phyloP scores from a whole-genome alignment of 2,797 vertebrate genomes.

The Pampus argenteus region DNA sequence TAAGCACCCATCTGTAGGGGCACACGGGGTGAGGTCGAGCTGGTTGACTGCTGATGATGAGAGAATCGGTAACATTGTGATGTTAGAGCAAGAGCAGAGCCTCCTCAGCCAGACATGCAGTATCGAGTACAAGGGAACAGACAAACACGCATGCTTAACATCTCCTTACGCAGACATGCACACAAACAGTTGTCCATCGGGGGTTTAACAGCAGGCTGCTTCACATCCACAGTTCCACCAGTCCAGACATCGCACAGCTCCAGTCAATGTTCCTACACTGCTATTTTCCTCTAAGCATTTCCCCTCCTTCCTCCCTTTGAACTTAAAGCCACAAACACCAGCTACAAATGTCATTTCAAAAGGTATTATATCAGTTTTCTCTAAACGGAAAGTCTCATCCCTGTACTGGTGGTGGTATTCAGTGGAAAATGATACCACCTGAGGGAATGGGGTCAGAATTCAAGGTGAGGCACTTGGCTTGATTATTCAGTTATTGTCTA shows the following conservation, averaged over 20 bases:
- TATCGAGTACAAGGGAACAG: conserved; percentile 2
- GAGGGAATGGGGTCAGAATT: conserved; percentile 17
- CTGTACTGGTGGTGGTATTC: conserved; percentile 9
- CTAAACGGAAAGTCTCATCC: conserved; percentile 9
- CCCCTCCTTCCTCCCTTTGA: not conserved
- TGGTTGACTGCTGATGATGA: conserved; percentile 24
- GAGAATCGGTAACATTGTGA: conserved; percentile 25
- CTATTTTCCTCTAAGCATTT: not conserved
- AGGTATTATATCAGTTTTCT: conserved; percentile 25
- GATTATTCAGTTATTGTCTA: conserved; percentile 47
- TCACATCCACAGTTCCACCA: not conserved
- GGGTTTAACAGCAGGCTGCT: not conserved
- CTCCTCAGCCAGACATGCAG: conserved; percentile 1
- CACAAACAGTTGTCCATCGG: not conserved
- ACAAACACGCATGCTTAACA: not conserved
- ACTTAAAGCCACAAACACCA: not conserved
- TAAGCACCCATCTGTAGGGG: conserved; percentile 61
- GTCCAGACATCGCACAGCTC: not conserved
- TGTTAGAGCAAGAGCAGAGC: conserved; percentile 13
- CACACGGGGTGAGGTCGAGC: conserved; percentile 27
- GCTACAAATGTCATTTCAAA: conserved; percentile 31
- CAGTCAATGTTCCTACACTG: not conserved
- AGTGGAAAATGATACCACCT: conserved; percentile 34
- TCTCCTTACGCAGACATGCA: not conserved
- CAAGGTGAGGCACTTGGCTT: conserved; percentile 17